Evolutionary conservation across 2,888 invertebrate species (phyloP).

Genomic region (Cataglyphis livida): DNA sequence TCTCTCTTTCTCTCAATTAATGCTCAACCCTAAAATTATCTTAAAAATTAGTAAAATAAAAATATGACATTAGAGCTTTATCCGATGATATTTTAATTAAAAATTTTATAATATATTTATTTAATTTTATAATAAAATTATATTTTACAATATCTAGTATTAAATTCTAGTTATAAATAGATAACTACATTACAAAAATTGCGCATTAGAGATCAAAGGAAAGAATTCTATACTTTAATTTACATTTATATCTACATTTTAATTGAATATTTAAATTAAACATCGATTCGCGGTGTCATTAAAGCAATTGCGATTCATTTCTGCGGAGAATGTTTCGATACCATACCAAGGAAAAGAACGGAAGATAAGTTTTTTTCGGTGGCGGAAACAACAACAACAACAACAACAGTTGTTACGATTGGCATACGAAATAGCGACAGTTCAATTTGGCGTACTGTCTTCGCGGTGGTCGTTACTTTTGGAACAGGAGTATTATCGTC

Average conservation of each 20-base stretch:
- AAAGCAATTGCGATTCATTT: conserved; percentile 18
- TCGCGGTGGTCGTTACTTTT: conserved; percentile 49
- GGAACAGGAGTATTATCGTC: conserved; percentile 33
- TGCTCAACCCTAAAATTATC: not conserved
- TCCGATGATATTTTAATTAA: not conserved
- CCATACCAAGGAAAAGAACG: conserved; percentile 12
- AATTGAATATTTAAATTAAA: conserved; percentile 39
- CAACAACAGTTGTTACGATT: conserved; percentile 22
- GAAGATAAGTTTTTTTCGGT: conserved; percentile 17
- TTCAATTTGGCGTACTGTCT: conserved; percentile 52
- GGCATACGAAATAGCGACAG: conserved; percentile 50
- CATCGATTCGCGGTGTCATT: conserved; percentile 24
- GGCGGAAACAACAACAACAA: not conserved
- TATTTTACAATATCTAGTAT: too few relatives aligned
- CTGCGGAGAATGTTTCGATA: not conserved
- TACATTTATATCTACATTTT: conserved; percentile 4
- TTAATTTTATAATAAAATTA: not conserved
- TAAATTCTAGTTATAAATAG: not conserved
- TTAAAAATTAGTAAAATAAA: not conserved
- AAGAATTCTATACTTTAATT: not conserved
- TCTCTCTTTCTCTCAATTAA: not conserved
- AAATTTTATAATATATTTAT: not conserved
- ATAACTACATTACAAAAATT: not conserved
- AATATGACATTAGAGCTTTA: not conserved
- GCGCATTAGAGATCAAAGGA: not conserved